Percentiles rank a stretch among this genome's conserved stretches.
These are phyloP conservation scores for Caenorhabditis auriculariae DNA, from an alignment of 2,888 invertebrate genomes.

Conservation along the genomic window DNA sequence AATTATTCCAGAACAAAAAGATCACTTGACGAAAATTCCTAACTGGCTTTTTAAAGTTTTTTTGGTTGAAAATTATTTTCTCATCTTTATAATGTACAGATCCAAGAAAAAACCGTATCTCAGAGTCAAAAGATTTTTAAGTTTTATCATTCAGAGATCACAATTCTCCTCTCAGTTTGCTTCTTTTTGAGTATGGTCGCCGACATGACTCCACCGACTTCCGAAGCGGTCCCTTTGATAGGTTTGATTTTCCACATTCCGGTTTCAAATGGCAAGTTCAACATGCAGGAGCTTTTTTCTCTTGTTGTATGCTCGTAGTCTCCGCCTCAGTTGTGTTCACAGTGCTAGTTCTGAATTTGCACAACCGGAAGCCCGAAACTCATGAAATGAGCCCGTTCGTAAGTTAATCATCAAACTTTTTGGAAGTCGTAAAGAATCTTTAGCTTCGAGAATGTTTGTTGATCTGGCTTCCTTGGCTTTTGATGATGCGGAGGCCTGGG, in stretches of 20 bases:
- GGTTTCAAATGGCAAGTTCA: neutral
- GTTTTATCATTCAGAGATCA: slow-evolving; percentile 51
- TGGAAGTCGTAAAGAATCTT: neutral
- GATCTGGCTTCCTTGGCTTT: slow-evolving; percentile 91
- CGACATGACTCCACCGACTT: slow-evolving; percentile 82
- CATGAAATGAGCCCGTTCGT: slow-evolving; percentile 56
- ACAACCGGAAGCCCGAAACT: slow-evolving; percentile 49
- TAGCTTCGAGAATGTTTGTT: slow-evolving; percentile 92
- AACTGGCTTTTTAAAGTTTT: no score
- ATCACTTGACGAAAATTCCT: no score
- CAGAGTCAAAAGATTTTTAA: no score
- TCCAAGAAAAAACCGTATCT: no score
- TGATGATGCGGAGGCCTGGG: slow-evolving; percentile 93
- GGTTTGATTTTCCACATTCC: slow-evolving; percentile 19
- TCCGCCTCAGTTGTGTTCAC: slow-evolving; percentile 54
- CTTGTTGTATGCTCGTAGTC: slow-evolving; percentile 51
- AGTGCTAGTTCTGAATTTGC: slow-evolving; percentile 49
- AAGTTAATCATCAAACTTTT: slow-evolving; percentile 3
- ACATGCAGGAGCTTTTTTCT: slow-evolving; percentile 47
- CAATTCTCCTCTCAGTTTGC: slow-evolving; percentile 80
- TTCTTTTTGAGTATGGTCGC: slow-evolving; percentile 96
- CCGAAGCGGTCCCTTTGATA: slow-evolving; percentile 56
- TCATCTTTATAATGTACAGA: no score
- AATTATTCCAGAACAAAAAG: no score
- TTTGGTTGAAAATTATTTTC: no score